Evolutionary conservation across 2,797 vertebrate species (phyloP), one percentile per base, ranked within the genome.

Genomic region (Acrocephalus scirpaceus): DNA sequence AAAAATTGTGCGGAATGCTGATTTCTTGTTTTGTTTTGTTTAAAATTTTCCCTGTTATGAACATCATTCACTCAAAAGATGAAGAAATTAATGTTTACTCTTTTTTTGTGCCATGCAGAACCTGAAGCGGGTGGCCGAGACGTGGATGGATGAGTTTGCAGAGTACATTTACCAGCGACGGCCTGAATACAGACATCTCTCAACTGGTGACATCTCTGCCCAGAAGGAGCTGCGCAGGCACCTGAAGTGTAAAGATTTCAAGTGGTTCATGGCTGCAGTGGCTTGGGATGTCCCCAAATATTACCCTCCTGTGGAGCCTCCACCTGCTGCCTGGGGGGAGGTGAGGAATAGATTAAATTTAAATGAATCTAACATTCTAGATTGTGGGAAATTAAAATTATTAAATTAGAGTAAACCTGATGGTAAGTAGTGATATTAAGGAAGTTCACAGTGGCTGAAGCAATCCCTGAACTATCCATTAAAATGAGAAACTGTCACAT

Each of bases 81-180:
- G 42, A 77, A 38, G 29, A 81, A 79, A 34, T 82, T 77, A 85
- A 73, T 44, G 40, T 48, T 38, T 11, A 20, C 7, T 57, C 48
- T 82, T 96, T 95, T 95, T 93, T 93, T 91, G 95, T 94, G 67
- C 61, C 38, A 5, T 9, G 16, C 95, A 98, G 99, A 99, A 99
- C 96, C 96, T 99, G 97, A 99, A 99, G 96, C 98, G 99, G 4
- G 99, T 99, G 88, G 99, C 99, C 3, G 99, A 99, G 98, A 99
- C 98, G 0, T 99, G 99, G 99, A 99, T 99, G 99, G 99, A 99
- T 69, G 99, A 99, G 87, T 99, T 98, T 86, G 98, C 99, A 2
- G 99, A 99, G 81, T 99, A 98, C 94, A 98, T 99, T 88, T 99
- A 99, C 97, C 99, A 99, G 96, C 97, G 99, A 11, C 97, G 99